Evolutionary conservation across 2,888 invertebrate genomes (phyloP).

Genomic region (Lasioglossum villosulum): DNA sequence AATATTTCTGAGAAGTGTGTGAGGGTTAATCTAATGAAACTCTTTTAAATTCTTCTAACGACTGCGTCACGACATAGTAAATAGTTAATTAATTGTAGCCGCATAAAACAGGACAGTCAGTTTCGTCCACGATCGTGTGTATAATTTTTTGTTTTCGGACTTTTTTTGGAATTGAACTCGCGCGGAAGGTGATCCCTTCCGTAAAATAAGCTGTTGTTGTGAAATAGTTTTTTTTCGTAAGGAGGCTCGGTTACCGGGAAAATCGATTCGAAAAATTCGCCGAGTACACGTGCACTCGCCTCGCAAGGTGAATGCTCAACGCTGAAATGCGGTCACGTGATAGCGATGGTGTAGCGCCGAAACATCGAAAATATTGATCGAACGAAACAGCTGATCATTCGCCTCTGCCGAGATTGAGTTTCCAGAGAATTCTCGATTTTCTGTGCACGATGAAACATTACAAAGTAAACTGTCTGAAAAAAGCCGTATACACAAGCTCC

Average conservation of each 20-base stretch:
- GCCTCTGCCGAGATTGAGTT: background rate
- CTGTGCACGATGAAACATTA: background rate
- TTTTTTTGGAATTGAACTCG: no score
- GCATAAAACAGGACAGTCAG: background rate
- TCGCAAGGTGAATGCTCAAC: constrained; percentile 3
- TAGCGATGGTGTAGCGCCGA: constrained; percentile 1
- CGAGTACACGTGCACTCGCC: constrained; percentile 5
- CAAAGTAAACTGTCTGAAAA: background rate
- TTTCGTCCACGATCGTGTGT: background rate
- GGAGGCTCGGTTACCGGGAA: background rate
- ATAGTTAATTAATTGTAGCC: background rate
- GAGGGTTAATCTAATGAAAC: no score
- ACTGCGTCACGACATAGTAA: background rate
- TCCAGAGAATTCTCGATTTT: background rate
- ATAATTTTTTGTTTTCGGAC: background rate
- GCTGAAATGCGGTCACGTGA: constrained; percentile 11
- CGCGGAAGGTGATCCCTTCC: background rate
- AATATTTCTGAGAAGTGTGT: no score
- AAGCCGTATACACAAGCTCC: background rate
- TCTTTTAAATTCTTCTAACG: no score
- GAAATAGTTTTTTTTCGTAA: background rate
- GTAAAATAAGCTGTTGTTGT: background rate
- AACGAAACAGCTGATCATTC: constrained; percentile 13
- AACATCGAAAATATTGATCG: constrained; percentile 17
- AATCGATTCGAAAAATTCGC: background rate